A percentile compares a stretch with the other conserved stretches of the same genome.
Conservation (phyloP, 2,888 invertebrate species). For the Phania funesta region DNA sequence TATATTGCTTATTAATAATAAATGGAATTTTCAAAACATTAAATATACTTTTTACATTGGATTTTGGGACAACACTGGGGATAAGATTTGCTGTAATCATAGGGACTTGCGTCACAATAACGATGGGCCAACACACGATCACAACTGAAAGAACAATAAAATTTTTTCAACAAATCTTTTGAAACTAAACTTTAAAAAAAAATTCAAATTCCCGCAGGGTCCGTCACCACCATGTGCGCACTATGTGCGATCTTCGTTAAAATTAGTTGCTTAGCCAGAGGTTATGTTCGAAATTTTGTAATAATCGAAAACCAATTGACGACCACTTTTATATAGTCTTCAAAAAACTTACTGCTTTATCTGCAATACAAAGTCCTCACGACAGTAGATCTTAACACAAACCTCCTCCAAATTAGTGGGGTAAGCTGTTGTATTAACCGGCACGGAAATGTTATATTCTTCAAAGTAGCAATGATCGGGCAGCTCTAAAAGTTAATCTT, state of each 20-base stretch:
- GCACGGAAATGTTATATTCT: constrained; percentile 71
- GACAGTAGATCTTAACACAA: constrained; percentile 71
- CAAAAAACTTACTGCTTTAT: constrained; percentile 72
- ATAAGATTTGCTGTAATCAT: constrained; percentile 70
- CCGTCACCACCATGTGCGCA: too few relatives aligned
- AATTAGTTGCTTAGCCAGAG: background rate
- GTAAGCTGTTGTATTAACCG: constrained; percentile 68
- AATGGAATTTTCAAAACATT: background rate
- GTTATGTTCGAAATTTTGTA: background rate
- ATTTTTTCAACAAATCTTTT: background rate
- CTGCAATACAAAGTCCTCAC: constrained; percentile 73
- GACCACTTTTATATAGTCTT: background rate
- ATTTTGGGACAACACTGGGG: constrained; percentile 70
- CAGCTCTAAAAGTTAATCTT: constrained; percentile 55
- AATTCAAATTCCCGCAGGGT: too few relatives aligned
- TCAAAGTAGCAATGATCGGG: constrained; percentile 71
- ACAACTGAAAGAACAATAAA: constrained; percentile 69
- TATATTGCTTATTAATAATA: too few relatives aligned
- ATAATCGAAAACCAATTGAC: background rate
- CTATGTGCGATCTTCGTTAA: too few relatives aligned
- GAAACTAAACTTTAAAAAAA: background rate
- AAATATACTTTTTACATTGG: constrained; percentile 40
- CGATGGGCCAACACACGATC: constrained; percentile 64
- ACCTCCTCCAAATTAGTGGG: constrained; percentile 68
- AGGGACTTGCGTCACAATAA: constrained; percentile 68